A percentile compares a stretch with the other conserved stretches of the same genome.
Conservation (phyloP, 2,888 invertebrate species). For the Temnothorax unifasciatus region DNA sequence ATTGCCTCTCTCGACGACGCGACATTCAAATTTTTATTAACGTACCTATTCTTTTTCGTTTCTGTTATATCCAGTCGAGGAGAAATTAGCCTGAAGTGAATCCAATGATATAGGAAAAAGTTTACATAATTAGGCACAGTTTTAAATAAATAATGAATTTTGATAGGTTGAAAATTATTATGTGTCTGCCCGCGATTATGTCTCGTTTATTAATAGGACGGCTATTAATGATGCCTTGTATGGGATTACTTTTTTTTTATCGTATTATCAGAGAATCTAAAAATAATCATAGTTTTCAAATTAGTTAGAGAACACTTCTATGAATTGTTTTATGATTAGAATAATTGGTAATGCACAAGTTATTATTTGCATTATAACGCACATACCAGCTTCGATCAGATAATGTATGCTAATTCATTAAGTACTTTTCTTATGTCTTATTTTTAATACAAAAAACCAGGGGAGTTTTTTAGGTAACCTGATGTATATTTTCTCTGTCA, state of each 20-base stretch:
- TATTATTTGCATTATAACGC: background rate
- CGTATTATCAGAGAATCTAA: background rate
- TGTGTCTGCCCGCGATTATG: background rate
- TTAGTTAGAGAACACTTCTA: no score
- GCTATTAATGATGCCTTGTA: background rate
- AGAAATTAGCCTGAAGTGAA: background rate
- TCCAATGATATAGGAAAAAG: background rate
- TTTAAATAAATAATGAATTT: slow-evolving; percentile 2
- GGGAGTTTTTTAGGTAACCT: background rate
- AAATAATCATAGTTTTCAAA: background rate
- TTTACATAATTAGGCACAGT: background rate
- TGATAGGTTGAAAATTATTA: background rate
- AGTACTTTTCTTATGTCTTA: background rate
- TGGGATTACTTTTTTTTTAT: background rate
- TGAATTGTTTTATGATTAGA: background rate
- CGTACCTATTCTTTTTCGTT: background rate
- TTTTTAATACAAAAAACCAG: background rate
- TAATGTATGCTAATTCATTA: no score
- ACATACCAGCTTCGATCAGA: no score
- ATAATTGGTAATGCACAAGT: background rate
- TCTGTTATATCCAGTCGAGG: background rate
- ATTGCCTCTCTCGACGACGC: background rate
- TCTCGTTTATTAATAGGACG: background rate
- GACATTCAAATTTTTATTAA: background rate
- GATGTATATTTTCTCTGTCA: no score